These are phyloP conservation scores for Hippoglossus stenolepis DNA, from an alignment of 2,113 vertebrate genomes.

Conservation along the genomic window DNA sequence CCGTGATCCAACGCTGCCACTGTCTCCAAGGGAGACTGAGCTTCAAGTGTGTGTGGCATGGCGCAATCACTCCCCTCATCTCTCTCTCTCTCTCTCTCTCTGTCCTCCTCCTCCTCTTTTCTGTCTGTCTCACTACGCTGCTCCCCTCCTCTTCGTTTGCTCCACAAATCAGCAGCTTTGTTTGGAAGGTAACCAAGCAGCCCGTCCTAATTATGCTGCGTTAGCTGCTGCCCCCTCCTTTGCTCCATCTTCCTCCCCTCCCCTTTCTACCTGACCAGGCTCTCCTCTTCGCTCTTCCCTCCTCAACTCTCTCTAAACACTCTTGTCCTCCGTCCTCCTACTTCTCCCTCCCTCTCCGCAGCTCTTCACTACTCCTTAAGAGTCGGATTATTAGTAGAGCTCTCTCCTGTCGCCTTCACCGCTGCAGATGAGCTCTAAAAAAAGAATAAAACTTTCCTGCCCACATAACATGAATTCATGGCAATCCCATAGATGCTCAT, in stretches of 20 bases:
- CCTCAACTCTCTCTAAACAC: constrained; percentile 9
- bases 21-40: constrained; percentile 85
- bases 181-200: constrained; percentile 87
- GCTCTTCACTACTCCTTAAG: constrained; percentile 69
- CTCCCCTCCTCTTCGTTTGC: constrained; percentile 74
- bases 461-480: neutral
- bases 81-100: constrained; percentile 52
- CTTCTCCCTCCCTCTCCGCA: constrained; percentile 27
- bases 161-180: constrained; percentile 84
- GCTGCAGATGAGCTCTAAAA: constrained; percentile 24
- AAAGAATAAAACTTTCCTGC: neutral
- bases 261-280: constrained; percentile 63
- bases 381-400: constrained; percentile 57
- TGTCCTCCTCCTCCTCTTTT: constrained; percentile 41
- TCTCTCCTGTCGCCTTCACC: constrained; percentile 48
- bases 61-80: constrained; percentile 79
- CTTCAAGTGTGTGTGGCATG: constrained; percentile 81
- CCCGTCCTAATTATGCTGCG: constrained; percentile 81
- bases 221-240: constrained; percentile 69
- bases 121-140: constrained; percentile 59
- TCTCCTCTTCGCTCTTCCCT: constrained; percentile 39
- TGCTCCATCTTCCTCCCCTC: constrained; percentile 36
- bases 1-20: constrained; percentile 67
- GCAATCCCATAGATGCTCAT: neutral
- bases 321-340: constrained; percentile 44